Evolutionary conservation across 1,140 invertebrate genomes (phyloP).

Genomic region (Drosophila mayri): DNA sequence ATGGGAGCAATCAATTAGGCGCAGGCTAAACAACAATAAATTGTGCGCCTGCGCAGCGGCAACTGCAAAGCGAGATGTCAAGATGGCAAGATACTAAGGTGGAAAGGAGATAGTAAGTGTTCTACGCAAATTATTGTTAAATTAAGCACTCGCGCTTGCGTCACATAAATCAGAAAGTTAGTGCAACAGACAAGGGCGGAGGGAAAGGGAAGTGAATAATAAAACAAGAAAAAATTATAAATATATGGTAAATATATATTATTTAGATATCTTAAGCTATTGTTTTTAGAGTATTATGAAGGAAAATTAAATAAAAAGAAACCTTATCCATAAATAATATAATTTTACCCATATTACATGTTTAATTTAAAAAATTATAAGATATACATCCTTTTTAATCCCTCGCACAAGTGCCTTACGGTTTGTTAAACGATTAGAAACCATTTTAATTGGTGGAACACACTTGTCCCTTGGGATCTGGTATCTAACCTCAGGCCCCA

Average conservation of each 20-base stretch:
- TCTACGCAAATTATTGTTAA: conserved; percentile 72
- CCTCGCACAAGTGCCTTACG: not conserved
- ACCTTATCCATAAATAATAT: not conserved
- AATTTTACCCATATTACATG: not conserved
- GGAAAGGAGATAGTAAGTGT: conserved; percentile 28
- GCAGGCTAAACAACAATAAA: conserved; percentile 65
- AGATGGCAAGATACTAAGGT: not conserved
- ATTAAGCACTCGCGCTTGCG: conserved; percentile 60
- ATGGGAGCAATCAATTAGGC: conserved; percentile 67
- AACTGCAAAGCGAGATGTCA: conserved; percentile 13
- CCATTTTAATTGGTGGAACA: conserved; percentile 15
- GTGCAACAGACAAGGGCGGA: not conserved
- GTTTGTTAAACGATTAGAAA: conserved; percentile 11
- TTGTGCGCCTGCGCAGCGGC: conserved; percentile 66
- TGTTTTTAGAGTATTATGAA: not conserved
- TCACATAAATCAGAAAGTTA: conserved; percentile 49
- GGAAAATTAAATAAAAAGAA: too few species aligned
- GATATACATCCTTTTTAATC: not conserved
- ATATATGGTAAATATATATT: too few species aligned
- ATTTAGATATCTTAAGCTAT: too few species aligned
- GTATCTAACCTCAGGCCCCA: not conserved
- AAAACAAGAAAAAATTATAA: too few species aligned
- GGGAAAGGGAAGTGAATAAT: not conserved
- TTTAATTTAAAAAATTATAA: not conserved
- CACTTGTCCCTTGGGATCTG: conserved; percentile 13